Conservation (phyloP, 92 coral and sea anemone species). For the Chrysogorgia sp. region DNA sequence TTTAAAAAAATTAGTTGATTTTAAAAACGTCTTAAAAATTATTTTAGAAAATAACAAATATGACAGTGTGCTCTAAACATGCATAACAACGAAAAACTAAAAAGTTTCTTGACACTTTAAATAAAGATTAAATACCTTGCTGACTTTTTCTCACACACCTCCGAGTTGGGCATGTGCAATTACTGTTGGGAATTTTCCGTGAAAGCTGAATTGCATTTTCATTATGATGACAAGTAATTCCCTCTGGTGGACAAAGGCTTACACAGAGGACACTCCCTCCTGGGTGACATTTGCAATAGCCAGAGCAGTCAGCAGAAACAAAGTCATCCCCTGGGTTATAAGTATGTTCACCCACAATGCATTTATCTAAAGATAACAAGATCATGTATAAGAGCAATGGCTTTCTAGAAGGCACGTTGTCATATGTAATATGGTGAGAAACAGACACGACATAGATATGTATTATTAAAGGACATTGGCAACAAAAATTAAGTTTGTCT, state of each 20-base stretch:
- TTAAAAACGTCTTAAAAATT: too few species aligned
- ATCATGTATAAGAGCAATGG: too few species aligned
- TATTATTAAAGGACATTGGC: too few species aligned
- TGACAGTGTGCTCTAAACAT: too few species aligned
- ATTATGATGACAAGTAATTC: conserved; percentile 9
- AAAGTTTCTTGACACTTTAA: too few species aligned
- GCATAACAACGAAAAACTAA: too few species aligned
- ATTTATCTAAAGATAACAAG: neutral
- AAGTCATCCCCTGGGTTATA: conserved; percentile 7
- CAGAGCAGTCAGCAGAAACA: conserved; percentile 21
- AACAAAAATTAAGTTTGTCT: too few species aligned
- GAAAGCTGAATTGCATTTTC: conserved; percentile 7
- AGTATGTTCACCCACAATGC: conserved; percentile 8
- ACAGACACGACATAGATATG: too few species aligned
- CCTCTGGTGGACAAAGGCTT: conserved; percentile 32
- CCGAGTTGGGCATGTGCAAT: conserved; percentile 27
- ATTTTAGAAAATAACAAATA: too few species aligned
- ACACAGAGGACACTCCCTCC: conserved; percentile 28
- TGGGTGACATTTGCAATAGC: conserved; percentile 18
- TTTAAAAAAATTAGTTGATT: too few species aligned
- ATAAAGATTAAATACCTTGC: neutral
- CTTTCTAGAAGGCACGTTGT: too few species aligned
- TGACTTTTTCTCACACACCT: conserved; percentile 24
- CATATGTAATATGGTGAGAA: too few species aligned
- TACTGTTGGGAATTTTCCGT: conserved; percentile 29